Base-by-base conservation (phyloP, 2,113 vertebrate genomes). In the Platysteira castanea region DNA sequence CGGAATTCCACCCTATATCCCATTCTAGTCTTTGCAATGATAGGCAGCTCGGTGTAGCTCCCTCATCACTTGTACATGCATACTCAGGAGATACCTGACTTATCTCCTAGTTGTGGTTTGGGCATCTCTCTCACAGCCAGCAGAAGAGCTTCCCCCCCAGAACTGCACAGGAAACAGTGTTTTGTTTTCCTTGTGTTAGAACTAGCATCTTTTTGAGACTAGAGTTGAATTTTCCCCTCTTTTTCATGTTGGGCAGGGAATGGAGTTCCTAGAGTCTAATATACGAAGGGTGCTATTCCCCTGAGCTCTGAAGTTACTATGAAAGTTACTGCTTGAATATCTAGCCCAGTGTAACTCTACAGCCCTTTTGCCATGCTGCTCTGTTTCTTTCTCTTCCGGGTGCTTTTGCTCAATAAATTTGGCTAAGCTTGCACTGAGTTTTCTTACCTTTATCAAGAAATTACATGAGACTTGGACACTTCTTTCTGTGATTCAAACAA, bases 381-480 rank as follows among this genome's bases (percentile, higher is more conserved):
- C 15, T 23, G 19, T 69, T 84, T 95, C 23, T 93, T 84, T 91
- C 22, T 75, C 60, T 87, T 84, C 31, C 9, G 56, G 18, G 13
- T 75, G 30, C 41, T 84, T 87, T 79, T 71, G 11, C 41, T 93
- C 9, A 39, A 73, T 78, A 68, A 24, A 76, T 76, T 71, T 83
- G n/a, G 6, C 22, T 90, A 50, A 76, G 44, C 24, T 64, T 90
- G 7, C 61, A 44, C 7, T 71, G 37, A 75, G 15, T 27, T 85
- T 76, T 76, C 33, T 81, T 23, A 9, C 39, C 2, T 39, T 69
- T 70, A 47, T 52, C 2, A 70, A 90, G 63, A 76, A 68, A 76
- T 61, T 3, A 19, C 0, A 0, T 46, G 57, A 94, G 59, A 47
- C 31, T 68, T 60, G 22, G 24, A 28, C 26, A 30, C 0, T 0